Evolutionary conservation across 2,888 invertebrate species (phyloP).

Genomic region (Corbicula japonica): DNA sequence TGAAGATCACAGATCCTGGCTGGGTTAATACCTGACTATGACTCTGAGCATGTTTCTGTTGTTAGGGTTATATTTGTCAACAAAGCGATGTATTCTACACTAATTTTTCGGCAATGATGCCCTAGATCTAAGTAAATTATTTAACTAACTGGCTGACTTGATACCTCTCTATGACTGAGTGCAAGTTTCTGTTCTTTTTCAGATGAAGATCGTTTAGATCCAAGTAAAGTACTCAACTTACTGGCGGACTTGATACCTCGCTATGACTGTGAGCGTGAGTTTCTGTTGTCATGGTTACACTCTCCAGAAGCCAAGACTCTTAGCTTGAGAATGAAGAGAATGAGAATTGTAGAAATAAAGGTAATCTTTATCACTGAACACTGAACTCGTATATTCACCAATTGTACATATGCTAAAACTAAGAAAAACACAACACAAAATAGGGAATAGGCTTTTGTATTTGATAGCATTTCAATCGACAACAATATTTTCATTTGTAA

Average conservation of each 20-base stretch:
- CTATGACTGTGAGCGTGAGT: constrained; percentile 79
- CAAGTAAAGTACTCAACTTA: constrained; percentile 69
- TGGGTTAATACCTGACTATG: too few relatives aligned
- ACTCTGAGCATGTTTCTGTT: too few relatives aligned
- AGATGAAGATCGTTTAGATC: constrained; percentile 69
- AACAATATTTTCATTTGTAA: too few relatives aligned
- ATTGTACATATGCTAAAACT: too few relatives aligned
- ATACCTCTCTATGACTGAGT: background rate
- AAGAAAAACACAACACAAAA: too few relatives aligned
- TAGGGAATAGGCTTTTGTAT: too few relatives aligned
- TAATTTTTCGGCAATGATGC: background rate
- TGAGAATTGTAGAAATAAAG: constrained; percentile 74
- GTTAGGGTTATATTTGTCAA: too few relatives aligned
- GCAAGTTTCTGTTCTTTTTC: constrained; percentile 18
- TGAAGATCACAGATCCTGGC: too few relatives aligned
- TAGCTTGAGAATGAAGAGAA: constrained; percentile 66
- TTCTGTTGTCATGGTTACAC: constrained; percentile 77
- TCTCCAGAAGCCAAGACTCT: constrained; percentile 68
- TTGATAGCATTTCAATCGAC: too few relatives aligned
- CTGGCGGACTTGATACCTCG: constrained; percentile 81
- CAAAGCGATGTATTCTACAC: too few relatives aligned
- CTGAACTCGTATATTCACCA: too few relatives aligned
- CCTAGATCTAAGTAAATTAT: background rate
- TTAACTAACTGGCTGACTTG: background rate
- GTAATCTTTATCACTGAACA: too few relatives aligned